Percentiles rank a stretch among this genome's conserved stretches.
Evolutionary conservation across 2,113 vertebrate species (phyloP).

Genomic region (Nothocercus julius): DNA sequence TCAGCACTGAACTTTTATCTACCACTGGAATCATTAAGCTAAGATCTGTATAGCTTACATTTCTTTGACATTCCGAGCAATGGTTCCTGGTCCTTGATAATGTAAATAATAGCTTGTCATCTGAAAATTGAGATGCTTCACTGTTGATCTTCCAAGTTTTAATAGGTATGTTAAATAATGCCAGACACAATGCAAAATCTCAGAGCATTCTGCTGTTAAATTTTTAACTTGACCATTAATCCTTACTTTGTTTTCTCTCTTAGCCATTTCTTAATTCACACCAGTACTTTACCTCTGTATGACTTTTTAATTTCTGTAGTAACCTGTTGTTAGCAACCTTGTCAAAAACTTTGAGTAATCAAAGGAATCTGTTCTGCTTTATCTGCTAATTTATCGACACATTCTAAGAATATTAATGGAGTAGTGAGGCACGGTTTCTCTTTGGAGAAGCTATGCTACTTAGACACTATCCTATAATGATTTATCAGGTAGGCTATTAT

Average conservation of each 20-base stretch:
- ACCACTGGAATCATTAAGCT: not conserved
- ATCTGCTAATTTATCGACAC: not conserved
- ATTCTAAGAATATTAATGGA: not conserved
- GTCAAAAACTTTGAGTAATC: not conserved
- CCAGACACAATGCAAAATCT: not conserved
- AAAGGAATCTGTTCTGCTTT: conserved; percentile 11
- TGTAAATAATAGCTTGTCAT: conserved; percentile 26
- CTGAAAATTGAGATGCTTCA: not conserved
- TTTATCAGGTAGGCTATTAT: not conserved
- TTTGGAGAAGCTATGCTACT: not conserved
- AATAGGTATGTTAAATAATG: conserved; percentile 56
- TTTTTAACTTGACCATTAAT: conserved; percentile 47
- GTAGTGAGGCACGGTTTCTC: not conserved
- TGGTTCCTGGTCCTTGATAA: not conserved
- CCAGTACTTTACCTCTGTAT: not conserved
- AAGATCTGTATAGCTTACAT: not conserved
- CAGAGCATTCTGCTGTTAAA: conserved; percentile 32
- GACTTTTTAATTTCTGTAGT: conserved; percentile 8
- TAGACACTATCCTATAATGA: not conserved
- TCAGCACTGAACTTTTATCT: not conserved
- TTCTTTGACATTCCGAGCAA: not conserved
- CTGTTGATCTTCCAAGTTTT: conserved; percentile 24
- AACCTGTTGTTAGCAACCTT: not conserved
- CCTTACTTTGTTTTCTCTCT: conserved; percentile 27
- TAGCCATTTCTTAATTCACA: conserved; percentile 9